Base-by-base conservation (phyloP, 2,888 invertebrate species). In the Stenurella melanura region DNA sequence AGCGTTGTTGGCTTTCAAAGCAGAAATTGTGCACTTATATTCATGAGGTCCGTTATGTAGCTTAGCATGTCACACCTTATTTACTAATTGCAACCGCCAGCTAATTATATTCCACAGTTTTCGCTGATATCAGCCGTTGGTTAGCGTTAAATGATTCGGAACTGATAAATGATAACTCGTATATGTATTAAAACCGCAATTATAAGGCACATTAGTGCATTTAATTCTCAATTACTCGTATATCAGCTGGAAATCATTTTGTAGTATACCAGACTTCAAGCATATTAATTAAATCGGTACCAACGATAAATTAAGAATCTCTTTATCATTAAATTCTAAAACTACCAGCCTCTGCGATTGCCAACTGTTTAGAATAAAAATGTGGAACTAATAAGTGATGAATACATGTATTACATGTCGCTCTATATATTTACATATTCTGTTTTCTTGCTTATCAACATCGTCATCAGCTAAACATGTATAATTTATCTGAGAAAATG, bases 81-180 rank as follows among this genome's bases (percentile, higher is more conserved):
- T 38, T 30, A 21, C 66, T 30, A 66, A 17, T 66, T 21, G 15
- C 7, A 30, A 60, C 21, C 42, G 66, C 30, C 38, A 38, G 66
- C 19, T 34, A 66, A 34, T 66, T 38, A 66, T 38, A 34, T 30
- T 34, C 30, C 50, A 38, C 21, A 66, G 34, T 38, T 67, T 67
- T 42, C 50, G 21, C 21, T 26, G 50, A 50, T 50, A 50, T 21
- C 38, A 54, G 67, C 50, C 21, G 54, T 56, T 42, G 21, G 15
- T 21, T 21, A 38, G 50, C 21, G 67, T 56, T 67, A 50, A 67
- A 67, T 67, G 67, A 67, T 56, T 67, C 67, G 67, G 15, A 67
- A 50, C 66, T 17, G 66, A 66, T 66, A 50, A 42, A 38, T 42
- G 67, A 21, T 56, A 56, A 21, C 67, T 54, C 18, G 54, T 67